Evolutionary conservation across 2,888 invertebrate species (phyloP).

Genomic region (Lissonota sp.): DNA sequence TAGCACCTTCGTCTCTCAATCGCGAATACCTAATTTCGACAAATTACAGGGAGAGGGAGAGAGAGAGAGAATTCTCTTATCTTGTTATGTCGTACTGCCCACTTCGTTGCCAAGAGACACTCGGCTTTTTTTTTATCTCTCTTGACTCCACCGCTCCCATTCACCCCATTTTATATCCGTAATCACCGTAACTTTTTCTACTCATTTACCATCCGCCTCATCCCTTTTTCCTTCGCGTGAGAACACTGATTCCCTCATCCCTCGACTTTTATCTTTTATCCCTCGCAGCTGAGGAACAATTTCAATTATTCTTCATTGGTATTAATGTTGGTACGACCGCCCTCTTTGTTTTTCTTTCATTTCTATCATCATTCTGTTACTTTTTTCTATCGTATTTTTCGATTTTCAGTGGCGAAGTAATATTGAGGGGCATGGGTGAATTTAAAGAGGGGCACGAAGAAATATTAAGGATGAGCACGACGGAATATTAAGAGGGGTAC

Average conservation of each 20-base stretch:
- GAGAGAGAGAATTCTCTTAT: constrained; percentile 49
- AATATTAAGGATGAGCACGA: too few relatives aligned
- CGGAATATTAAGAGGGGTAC: too few relatives aligned
- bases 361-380: not conserved
- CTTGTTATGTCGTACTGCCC: constrained; percentile 10
- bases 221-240: too few relatives aligned
- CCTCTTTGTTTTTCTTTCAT: not conserved
- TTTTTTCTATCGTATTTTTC: constrained; percentile 2
- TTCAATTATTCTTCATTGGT: constrained; percentile 49
- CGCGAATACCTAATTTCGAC: constrained; percentile 11
- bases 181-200: not conserved
- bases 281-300: constrained; percentile 10
- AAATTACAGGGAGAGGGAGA: constrained; percentile 42
- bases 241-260: constrained; percentile 28
- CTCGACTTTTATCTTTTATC: constrained; percentile 34
- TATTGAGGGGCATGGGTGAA: too few relatives aligned
- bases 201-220: not conserved
- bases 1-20: constrained; percentile 16
- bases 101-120: not conserved
- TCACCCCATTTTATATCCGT: not conserved
- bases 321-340: constrained; percentile 32
- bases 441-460: too few relatives aligned
- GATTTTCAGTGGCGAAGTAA: not conserved
- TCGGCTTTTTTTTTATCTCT: constrained; percentile 2
- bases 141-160: constrained; percentile 16